phyloP scores from a whole-genome alignment of 2,113 vertebrate species.

The Eptesicus fuscus region DNA sequence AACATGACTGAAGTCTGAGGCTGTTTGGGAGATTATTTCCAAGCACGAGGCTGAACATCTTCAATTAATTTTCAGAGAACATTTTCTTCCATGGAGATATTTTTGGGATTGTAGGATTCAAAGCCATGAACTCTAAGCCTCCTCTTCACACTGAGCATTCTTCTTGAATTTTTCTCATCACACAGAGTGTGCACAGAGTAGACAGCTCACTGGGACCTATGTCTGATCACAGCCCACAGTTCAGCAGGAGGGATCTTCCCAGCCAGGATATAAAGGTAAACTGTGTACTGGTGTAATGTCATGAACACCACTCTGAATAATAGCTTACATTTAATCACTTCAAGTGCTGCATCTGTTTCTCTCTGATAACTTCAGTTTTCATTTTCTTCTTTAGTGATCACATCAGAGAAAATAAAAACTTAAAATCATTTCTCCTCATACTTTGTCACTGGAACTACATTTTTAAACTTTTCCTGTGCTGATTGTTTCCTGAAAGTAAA shows the following conservation, averaged over 20 bases:
- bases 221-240: constrained; percentile 40
- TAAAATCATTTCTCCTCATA: background rate
- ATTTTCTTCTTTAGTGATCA: constrained; percentile 34
- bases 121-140: background rate
- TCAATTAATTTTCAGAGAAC: constrained; percentile 59
- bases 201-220: background rate
- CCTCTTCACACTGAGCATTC: constrained; percentile 35
- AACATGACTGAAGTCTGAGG: background rate
- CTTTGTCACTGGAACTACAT: background rate
- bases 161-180: constrained; percentile 33
- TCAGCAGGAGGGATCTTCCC: constrained; percentile 26
- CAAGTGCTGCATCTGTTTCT: background rate
- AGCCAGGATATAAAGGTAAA: constrained; percentile 44
- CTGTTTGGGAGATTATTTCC: background rate
- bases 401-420: constrained; percentile 39
- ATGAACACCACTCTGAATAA: background rate
- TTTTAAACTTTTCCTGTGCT: background rate
- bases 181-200: background rate
- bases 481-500: background rate
- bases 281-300: background rate
- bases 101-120: constrained; percentile 1
- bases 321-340: constrained; percentile 35
- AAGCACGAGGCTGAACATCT: background rate
- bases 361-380: constrained; percentile 30
- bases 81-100: background rate